Conservation (phyloP, 2,797 vertebrate genomes). For the Rallus crepitans region DNA sequence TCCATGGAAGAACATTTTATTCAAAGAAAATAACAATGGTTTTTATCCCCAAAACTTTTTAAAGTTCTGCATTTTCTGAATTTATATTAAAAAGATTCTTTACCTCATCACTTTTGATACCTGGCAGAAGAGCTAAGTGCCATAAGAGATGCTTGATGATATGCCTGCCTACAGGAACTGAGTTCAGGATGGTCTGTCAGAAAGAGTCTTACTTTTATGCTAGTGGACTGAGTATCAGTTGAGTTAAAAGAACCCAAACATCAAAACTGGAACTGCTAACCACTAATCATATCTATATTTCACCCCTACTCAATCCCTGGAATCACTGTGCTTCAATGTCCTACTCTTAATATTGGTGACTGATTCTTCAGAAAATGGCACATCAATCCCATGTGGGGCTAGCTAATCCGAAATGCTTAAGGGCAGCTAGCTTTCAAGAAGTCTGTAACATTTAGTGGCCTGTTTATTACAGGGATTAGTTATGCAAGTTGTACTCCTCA, state of each 20-base stretch:
- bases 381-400: neutral
- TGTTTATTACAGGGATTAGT: neutral
- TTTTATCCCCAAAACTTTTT: neutral
- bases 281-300: neutral
- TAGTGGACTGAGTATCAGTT: neutral
- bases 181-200: neutral
- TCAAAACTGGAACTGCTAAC: neutral
- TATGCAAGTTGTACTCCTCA: fast-evolving
- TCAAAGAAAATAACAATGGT: neutral
- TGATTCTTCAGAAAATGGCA: neutral
- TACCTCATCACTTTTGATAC: neutral
- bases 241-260: neutral
- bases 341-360: neutral
- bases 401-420: neutral
- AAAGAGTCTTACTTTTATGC: neutral
- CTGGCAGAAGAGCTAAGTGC: neutral
- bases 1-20: neutral
- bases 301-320: neutral
- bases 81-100: neutral
- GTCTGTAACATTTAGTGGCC: neutral
- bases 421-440: neutral
- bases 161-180: neutral
- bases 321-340: neutral
- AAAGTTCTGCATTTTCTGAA: neutral
- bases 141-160: neutral